Percentiles rank a stretch among this genome's conserved stretches.
These are phyloP conservation scores for Cinclus cinclus DNA, from an alignment of 2,113 vertebrate genomes.

Conservation along the genomic window DNA sequence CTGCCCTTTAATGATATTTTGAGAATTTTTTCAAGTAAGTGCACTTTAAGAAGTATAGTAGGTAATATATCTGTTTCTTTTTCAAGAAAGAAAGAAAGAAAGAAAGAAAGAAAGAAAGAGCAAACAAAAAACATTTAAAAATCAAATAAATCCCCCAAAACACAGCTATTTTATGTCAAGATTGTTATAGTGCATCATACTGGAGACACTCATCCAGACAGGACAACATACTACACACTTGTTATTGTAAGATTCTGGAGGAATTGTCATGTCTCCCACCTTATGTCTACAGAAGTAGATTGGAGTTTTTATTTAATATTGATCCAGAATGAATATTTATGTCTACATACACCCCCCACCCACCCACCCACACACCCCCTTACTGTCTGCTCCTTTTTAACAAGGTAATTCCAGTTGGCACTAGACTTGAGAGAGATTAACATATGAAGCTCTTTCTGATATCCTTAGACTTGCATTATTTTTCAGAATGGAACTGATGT, in stretches of 20 bases:
- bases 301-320: background rate
- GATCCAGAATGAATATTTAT: background rate
- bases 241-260: background rate
- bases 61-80: background rate
- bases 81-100: background rate
- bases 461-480: background rate
- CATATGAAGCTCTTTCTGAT: background rate
- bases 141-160: background rate
- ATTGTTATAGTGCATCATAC: background rate
- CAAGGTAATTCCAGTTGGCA: background rate
- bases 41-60: background rate
- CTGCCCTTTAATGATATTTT: background rate
- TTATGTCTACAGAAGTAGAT: background rate
- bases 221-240: background rate
- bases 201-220: background rate
- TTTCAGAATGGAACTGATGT: background rate
- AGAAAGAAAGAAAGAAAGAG: background rate
- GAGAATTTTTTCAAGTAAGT: background rate
- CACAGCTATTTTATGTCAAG: background rate
- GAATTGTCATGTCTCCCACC: background rate
- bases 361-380: no score
- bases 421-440: background rate
- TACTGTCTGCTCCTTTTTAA: accelerated
- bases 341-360: background rate
- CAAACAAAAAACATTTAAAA: no score